A percentile compares a stretch with the other conserved stretches of the same genome.
Conservation (phyloP, 1,140 invertebrate species). For the Patella vulgata region DNA sequence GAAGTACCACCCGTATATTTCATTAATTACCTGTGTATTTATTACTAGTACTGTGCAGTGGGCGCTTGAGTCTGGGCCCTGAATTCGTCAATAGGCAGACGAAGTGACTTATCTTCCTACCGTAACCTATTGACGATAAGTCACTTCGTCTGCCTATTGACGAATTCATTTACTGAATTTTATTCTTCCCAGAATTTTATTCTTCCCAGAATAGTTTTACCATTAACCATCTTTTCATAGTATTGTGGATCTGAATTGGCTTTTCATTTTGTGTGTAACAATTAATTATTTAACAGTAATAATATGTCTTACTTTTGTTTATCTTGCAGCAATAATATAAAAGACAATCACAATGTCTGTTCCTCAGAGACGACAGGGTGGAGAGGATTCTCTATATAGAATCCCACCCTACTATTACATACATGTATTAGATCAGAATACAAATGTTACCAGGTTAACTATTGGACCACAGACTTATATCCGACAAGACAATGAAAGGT, state of each 20-base stretch:
- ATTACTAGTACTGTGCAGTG: no score
- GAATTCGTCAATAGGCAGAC: no score
- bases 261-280: neutral
- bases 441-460: slow-evolving; percentile 69
- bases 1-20: no score
- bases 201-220: neutral
- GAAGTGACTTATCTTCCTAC: no score
- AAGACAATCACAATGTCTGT: slow-evolving; percentile 19
- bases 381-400: slow-evolving; percentile 62
- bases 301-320: neutral
- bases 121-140: no score
- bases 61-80: no score
- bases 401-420: slow-evolving; percentile 70
- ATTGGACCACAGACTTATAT: slow-evolving; percentile 70
- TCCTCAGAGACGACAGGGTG: slow-evolving; percentile 19
- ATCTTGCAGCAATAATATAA: neutral
- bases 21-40: no score
- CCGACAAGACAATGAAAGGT: slow-evolving; percentile 70
- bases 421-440: slow-evolving; percentile 71
- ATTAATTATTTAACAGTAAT: neutral
- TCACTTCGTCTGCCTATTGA: no score
- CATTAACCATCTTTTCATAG: neutral
- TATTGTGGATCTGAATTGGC: neutral
- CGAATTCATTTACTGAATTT: neutral
- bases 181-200: neutral